Conservation (phyloP, 1,140 invertebrate species). For the Bilobella aurantiaca region DNA sequence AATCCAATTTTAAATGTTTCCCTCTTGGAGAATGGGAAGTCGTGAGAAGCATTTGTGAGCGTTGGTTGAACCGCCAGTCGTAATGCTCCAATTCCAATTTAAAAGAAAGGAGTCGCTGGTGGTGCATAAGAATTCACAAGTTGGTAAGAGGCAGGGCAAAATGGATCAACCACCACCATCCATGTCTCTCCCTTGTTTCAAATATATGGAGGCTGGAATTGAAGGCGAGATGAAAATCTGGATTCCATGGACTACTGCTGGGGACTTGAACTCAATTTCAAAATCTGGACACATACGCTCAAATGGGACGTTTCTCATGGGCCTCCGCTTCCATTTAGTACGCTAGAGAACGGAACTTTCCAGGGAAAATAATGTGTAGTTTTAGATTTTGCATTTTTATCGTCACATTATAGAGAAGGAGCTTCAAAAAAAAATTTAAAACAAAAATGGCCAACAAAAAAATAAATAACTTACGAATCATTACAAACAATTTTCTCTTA, state of each 20-base stretch:
- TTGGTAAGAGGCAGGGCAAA: neutral
- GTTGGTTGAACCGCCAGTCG: neutral
- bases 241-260: neutral
- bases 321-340: too few relatives aligned
- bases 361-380: neutral
- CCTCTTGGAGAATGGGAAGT: neutral
- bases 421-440: neutral
- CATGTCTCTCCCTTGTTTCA: neutral
- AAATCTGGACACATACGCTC: slow-evolving; percentile 3
- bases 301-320: too few relatives aligned
- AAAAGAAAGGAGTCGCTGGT: slow-evolving; percentile 3
- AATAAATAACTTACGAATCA: too few relatives aligned
- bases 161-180: neutral
- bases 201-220: neutral
- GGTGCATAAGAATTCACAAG: slow-evolving; percentile 2
- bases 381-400: slow-evolving; percentile 8
- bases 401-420: neutral
- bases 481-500: too few relatives aligned
- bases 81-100: slow-evolving; percentile 6
- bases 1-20: slow-evolving; percentile 9
- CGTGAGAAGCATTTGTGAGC: slow-evolving; percentile 1
- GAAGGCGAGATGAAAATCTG: slow-evolving; percentile 1
- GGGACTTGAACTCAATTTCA: neutral
- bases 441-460: too few relatives aligned
- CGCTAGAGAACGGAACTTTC: too few relatives aligned